Percentiles rank a stretch among this genome's conserved stretches.
Conservation (phyloP, 2,888 invertebrate species). For the Urechis unicinctus region DNA sequence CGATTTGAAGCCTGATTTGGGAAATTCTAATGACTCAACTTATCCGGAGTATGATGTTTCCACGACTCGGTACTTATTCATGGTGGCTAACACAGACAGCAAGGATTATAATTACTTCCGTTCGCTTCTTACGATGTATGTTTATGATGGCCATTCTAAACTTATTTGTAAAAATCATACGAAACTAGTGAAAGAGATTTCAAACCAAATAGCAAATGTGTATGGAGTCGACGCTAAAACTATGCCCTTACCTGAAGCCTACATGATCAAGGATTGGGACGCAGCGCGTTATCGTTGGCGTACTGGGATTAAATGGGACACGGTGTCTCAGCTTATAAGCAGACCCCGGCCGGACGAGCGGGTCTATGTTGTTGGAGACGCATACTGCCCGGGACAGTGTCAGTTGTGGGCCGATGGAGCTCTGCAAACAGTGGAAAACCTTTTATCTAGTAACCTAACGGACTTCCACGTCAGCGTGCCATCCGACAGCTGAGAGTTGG, state of each 20-base stretch:
- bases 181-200: background rate
- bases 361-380: conserved; percentile 11
- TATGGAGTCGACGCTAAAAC: background rate
- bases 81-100: background rate
- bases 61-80: background rate
- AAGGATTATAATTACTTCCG: conserved; percentile 1
- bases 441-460: too few species aligned
- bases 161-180: background rate
- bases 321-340: conserved; percentile 1
- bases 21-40: background rate
- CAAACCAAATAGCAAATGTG: background rate
- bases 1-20: background rate
- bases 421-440: conserved; percentile 11
- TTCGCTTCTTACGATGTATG: background rate
- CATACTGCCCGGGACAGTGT: conserved; percentile 10
- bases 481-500: too few species aligned
- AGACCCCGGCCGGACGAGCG: conserved; percentile 5
- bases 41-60: background rate
- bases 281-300: conserved; percentile 14
- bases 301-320: conserved; percentile 7
- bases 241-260: background rate
- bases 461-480: too few species aligned
- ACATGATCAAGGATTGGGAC: conserved; percentile 8
- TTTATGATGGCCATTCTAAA: background rate
- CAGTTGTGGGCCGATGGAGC: conserved; percentile 16